These are phyloP conservation scores for Leucopsar rothschildi DNA, from an alignment of 2,113 vertebrate genomes.

Conservation along the genomic window DNA sequence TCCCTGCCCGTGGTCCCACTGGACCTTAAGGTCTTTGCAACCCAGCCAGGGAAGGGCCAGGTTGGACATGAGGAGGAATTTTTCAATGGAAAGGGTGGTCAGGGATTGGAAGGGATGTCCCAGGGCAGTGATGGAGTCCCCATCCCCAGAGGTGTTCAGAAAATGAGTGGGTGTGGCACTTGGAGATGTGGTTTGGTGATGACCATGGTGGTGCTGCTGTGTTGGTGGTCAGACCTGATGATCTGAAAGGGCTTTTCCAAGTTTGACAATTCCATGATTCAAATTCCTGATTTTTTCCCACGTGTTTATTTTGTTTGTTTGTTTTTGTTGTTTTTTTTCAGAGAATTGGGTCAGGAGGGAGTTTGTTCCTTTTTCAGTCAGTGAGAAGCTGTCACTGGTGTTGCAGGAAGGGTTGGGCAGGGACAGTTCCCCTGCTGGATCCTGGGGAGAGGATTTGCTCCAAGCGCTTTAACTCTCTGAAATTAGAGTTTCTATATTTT, in stretches of 20 bases:
- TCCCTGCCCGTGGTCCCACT: no score
- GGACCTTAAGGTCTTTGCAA: no score
- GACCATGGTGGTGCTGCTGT: background rate
- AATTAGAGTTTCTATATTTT: accelerated
- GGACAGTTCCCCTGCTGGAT: background rate
- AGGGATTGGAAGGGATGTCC: no score
- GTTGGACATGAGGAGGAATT: no score
- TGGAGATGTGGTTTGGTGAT: background rate
- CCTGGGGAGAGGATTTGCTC: background rate
- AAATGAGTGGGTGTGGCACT: background rate
- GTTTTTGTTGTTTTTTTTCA: background rate
- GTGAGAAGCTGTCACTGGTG: background rate
- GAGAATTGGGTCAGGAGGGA: background rate
- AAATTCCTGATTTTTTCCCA: background rate
- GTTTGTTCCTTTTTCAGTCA: background rate
- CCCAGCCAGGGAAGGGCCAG: no score
- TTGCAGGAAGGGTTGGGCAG: background rate
- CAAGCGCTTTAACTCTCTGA: background rate
- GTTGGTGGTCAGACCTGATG: background rate
- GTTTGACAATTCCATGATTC: accelerated
- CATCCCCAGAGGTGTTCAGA: background rate
- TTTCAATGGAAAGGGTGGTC: no score
- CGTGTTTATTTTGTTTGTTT: background rate
- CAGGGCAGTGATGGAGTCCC: background rate
- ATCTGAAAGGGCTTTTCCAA: background rate